These are phyloP conservation scores for Brachystomella parvula DNA, from an alignment of 1,140 invertebrate species.

Conservation along the genomic window DNA sequence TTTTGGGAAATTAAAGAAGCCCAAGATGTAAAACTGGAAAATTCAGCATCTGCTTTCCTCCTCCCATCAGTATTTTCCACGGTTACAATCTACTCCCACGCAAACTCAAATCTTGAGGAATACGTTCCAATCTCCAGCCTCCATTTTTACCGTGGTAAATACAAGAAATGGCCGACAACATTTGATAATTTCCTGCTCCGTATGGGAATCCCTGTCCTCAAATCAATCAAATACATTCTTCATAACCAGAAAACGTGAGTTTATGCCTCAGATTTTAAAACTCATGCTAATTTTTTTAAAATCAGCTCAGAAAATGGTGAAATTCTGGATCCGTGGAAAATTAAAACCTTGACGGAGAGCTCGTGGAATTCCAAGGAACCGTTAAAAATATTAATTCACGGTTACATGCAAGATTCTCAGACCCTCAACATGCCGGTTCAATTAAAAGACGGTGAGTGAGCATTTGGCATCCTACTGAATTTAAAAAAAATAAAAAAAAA, in stretches of 20 bases:
- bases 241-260: not conserved
- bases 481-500: too few relatives aligned
- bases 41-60: too few relatives aligned
- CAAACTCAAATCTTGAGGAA: not conserved
- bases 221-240: not conserved
- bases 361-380: not conserved
- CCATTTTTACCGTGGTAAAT: not conserved
- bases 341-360: not conserved
- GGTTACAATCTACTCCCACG: too few relatives aligned
- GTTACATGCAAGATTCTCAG: constrained; percentile 5
- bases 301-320: not conserved
- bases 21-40: too few relatives aligned
- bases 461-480: too few relatives aligned
- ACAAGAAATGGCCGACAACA: not conserved
- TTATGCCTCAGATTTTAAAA: too few relatives aligned
- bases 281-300: too few relatives aligned
- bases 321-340: not conserved
- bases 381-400: constrained; percentile 2
- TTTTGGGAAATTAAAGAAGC: too few relatives aligned
- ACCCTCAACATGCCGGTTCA: constrained; percentile 13
- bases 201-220: not conserved
- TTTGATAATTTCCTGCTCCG: not conserved
- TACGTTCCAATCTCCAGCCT: not conserved
- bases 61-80: too few relatives aligned
- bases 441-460: constrained; percentile 24